Evolutionary conservation across 2,113 vertebrate species (phyloP).

Genomic region (Embiotoca jacksoni): DNA sequence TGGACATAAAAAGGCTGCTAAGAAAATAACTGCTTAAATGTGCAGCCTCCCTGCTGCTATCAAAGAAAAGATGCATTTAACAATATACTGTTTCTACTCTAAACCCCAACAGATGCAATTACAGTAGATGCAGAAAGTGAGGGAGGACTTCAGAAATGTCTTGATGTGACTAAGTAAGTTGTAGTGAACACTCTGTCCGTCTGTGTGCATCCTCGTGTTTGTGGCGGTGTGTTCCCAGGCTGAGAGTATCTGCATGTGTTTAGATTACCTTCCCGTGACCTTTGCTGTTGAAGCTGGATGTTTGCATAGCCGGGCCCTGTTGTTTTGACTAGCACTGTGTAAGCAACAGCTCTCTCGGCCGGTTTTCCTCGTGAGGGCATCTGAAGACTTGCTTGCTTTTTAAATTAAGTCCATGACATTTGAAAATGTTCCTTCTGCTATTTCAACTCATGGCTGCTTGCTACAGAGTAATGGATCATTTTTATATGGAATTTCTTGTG

Average conservation of each 20-base stretch:
- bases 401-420: conserved; percentile 54
- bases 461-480: not conserved
- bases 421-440: not conserved
- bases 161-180: not conserved
- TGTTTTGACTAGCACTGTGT: conserved; percentile 63
- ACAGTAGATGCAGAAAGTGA: conserved; percentile 16
- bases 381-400: conserved; percentile 39
- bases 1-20: not conserved
- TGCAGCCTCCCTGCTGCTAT: conserved; percentile 6
- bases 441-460: conserved; percentile 10
- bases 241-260: conserved; percentile 37
- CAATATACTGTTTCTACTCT: not conserved
- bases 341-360: conserved; percentile 41
- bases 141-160: not conserved
- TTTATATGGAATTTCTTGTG: not conserved
- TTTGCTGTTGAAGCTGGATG: conserved; percentile 62
- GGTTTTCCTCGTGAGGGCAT: conserved; percentile 41
- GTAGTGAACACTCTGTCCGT: not conserved
- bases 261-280: conserved; percentile 58
- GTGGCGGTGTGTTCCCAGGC: conserved; percentile 25
- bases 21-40: not conserved
- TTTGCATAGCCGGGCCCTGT: conserved; percentile 54
- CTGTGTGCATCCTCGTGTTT: not conserved
- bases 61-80: conserved; percentile 6
- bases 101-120: conserved; percentile 23